phyloP scores from a whole-genome alignment of 2,888 invertebrate genomes.

The Brenthis hecate region DNA sequence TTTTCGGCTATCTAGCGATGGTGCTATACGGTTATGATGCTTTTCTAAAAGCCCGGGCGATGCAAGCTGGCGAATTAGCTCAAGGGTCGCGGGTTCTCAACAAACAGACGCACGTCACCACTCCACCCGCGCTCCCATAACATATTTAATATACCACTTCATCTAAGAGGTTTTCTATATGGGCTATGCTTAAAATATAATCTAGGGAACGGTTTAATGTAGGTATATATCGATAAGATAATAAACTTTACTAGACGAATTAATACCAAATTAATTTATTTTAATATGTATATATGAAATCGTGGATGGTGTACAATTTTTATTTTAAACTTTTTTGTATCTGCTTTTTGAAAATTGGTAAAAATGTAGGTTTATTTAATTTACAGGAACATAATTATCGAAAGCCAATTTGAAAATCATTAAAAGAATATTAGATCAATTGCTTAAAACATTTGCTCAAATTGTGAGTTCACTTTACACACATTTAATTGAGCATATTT shows the following conservation, averaged over 20 bases:
- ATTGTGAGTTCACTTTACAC: constrained; percentile 1
- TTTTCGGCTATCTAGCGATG: constrained; percentile 94
- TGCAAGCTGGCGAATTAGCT: constrained; percentile 85
- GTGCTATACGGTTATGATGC: constrained; percentile 90
- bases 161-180: too few species aligned
- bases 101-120: constrained; percentile 76
- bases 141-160: neutral
- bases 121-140: constrained; percentile 59
- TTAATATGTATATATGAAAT: too few species aligned
- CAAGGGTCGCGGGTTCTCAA: constrained; percentile 85
- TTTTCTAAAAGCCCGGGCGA: constrained; percentile 87
- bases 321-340: too few species aligned
- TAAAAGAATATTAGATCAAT: too few species aligned
- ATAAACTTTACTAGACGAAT: neutral
- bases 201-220: neutral
- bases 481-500: neutral
- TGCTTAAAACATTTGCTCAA: neutral
- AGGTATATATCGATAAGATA: neutral
- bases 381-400: too few species aligned
- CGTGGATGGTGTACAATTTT: too few species aligned
- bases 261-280: neutral
- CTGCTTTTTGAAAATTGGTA: too few species aligned
- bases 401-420: too few species aligned
- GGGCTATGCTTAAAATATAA: neutral
- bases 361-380: too few species aligned